Conservation (phyloP, 2,888 invertebrate genomes). For the Orchesella flavescens region DNA sequence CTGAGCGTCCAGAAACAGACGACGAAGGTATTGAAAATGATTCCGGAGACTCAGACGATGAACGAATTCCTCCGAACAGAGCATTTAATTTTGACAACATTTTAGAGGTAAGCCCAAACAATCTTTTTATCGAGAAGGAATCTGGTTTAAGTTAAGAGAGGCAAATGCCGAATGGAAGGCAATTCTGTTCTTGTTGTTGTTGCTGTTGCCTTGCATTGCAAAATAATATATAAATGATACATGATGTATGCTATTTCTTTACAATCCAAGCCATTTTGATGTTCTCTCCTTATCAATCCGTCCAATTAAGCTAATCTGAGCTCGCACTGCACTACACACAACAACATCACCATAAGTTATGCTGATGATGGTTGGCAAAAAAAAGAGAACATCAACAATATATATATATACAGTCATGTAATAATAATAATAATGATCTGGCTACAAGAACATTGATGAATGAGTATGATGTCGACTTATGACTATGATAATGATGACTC, state of each 20-base stretch:
- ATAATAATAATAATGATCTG: background rate
- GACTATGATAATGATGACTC: background rate
- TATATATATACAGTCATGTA: constrained; percentile 2
- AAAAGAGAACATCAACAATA: constrained; percentile 27
- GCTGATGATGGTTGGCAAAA: constrained; percentile 19
- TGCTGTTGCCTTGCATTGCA: too few relatives aligned
- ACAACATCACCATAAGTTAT: background rate
- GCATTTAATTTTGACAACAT: constrained; percentile 70
- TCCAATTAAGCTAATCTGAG: constrained; percentile 40
- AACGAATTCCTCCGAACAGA: constrained; percentile 62
- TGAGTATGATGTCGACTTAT: constrained; percentile 7
- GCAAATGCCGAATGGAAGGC: too few relatives aligned
- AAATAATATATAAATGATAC: too few relatives aligned
- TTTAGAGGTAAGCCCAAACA: constrained; percentile 63
- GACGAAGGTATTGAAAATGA: constrained; percentile 94
- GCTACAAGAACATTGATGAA: constrained; percentile 30
- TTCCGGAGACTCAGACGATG: constrained; percentile 82
- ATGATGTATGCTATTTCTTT: too few relatives aligned
- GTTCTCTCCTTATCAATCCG: constrained; percentile 40
- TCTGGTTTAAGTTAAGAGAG: too few relatives aligned
- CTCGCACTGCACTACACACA: too few relatives aligned
- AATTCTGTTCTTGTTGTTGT: too few relatives aligned
- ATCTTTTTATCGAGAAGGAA: background rate
- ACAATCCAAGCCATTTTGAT: background rate
- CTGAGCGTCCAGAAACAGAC: constrained; percentile 80